Evolutionary conservation across 2,113 vertebrate species (phyloP).

Genomic region (Epinephelus lanceolatus): DNA sequence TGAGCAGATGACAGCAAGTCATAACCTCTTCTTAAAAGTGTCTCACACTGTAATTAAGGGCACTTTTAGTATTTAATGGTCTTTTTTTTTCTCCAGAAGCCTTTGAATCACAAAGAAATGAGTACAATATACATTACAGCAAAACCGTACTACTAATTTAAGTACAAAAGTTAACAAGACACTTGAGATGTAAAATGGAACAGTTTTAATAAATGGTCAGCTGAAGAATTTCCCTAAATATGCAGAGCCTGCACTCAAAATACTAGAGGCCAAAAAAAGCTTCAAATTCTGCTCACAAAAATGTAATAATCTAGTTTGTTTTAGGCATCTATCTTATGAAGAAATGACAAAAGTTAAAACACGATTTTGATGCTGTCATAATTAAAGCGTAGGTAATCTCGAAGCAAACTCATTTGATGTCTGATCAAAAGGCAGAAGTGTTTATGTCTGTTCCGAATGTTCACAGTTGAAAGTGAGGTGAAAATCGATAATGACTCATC

Average conservation of each 20-base stretch:
- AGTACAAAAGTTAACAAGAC: background rate
- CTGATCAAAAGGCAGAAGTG: background rate
- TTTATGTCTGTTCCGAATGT: too few relatives aligned
- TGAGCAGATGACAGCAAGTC: constrained; percentile 9
- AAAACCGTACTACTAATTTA: background rate
- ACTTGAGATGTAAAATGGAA: background rate
- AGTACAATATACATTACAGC: background rate
- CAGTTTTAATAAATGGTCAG: background rate
- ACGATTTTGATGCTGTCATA: background rate
- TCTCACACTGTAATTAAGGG: background rate
- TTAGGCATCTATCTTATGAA: background rate
- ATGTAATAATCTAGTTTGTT: background rate
- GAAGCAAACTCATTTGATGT: background rate
- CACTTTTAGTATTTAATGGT: background rate
- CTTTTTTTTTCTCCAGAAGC: background rate
- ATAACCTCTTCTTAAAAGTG: background rate
- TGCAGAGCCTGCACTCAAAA: background rate
- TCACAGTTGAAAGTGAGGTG: background rate
- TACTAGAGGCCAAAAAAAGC: background rate
- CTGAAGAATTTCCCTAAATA: background rate
- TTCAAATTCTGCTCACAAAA: background rate
- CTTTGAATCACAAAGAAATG: background rate
- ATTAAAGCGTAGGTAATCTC: background rate
- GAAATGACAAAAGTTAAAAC: too few relatives aligned
- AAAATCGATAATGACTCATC: background rate